Percentiles rank a stretch among this genome's conserved stretches.
Evolutionary conservation across 1,140 invertebrate species (phyloP).

Genomic region (Triops longicaudatus): DNA sequence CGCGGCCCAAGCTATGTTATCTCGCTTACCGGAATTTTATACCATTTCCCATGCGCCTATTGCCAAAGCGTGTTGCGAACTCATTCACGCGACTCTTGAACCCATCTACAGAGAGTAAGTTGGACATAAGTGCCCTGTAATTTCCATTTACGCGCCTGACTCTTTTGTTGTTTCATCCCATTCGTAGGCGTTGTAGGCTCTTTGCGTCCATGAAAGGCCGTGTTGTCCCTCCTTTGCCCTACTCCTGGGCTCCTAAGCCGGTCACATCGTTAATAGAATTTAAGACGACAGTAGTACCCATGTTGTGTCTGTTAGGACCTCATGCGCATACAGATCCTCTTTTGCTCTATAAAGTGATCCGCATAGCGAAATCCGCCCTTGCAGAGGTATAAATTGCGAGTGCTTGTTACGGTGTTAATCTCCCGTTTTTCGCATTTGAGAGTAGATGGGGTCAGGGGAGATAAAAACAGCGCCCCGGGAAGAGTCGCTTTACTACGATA

Average conservation of each 20-base stretch:
- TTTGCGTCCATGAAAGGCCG: not conserved
- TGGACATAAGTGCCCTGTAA: not conserved
- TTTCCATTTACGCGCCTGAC: not conserved
- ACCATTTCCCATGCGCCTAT: constrained; percentile 69
- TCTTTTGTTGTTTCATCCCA: not conserved
- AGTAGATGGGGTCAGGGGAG: constrained; percentile 27
- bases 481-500: constrained; percentile 59
- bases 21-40: constrained; percentile 70
- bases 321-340: constrained; percentile 78
- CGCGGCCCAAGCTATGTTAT: constrained; percentile 66
- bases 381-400: constrained; percentile 37
- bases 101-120: constrained; percentile 71
- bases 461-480: constrained; percentile 33
- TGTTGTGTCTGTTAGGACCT: constrained; percentile 76
- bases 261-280: constrained; percentile 61
- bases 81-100: constrained; percentile 79
- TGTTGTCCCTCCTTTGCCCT: constrained; percentile 35
- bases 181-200: not conserved
- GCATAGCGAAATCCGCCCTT: constrained; percentile 49
- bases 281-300: constrained; percentile 68
- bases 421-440: not conserved
- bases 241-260: constrained; percentile 50
- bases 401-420: not conserved
- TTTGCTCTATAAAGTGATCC: constrained; percentile 75
- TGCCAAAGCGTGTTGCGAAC: constrained; percentile 62